A percentile compares a stretch with the other conserved stretches of the same genome.
Conservation (phyloP, 2,888 invertebrate species). For the Agrochola lota region DNA sequence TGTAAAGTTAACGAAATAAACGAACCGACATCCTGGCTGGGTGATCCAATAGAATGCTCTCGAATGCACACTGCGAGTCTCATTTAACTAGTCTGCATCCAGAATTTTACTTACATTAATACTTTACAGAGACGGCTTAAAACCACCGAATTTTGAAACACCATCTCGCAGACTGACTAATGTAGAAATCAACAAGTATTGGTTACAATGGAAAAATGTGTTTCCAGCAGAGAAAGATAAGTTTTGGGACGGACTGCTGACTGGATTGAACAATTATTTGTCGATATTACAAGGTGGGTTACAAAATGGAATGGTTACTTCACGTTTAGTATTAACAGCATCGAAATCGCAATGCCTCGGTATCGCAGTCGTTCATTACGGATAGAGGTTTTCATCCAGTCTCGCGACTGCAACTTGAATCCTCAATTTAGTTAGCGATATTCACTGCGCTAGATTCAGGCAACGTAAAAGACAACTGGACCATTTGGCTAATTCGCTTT, state of each 20-base stretch:
- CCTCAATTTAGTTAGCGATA: neutral
- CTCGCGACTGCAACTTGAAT: neutral
- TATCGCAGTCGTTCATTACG: neutral
- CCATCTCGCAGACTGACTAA: conserved; percentile 89
- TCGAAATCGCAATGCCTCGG: neutral
- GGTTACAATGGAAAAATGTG: conserved; percentile 91
- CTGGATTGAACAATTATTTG: conserved; percentile 92
- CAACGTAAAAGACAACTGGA: neutral
- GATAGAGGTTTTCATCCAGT: neutral
- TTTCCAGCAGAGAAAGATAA: conserved; percentile 91
- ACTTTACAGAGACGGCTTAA: conserved; percentile 79
- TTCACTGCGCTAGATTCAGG: neutral
- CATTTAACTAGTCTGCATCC: neutral
- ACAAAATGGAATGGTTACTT: neutral
- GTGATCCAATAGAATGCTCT: neutral
- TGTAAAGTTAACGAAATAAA: neutral
- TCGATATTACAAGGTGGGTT: conserved; percentile 91
- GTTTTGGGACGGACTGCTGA: conserved; percentile 93
- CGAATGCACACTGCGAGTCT: neutral
- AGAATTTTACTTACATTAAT: neutral
- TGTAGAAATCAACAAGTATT: conserved; percentile 92
- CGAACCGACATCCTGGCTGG: neutral
- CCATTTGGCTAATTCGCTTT: neutral
- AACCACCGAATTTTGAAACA: conserved; percentile 86
- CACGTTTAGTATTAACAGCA: neutral